Evolutionary conservation across 1,140 invertebrate genomes (phyloP).

Genomic region (Tetragonula clypearis): DNA sequence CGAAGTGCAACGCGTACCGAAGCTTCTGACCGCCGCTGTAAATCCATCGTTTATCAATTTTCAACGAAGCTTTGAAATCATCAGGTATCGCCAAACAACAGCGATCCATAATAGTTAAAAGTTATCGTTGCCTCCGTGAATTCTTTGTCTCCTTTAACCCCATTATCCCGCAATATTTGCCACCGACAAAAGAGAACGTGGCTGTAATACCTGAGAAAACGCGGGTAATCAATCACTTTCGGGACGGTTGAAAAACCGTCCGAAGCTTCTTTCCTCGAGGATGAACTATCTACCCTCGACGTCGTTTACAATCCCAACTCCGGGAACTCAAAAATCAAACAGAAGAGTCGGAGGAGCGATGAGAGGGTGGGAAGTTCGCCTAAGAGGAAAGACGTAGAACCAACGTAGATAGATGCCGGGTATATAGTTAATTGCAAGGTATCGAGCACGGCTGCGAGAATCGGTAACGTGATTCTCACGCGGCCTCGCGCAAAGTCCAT

Average conservation of each 20-base stretch:
- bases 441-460: neutral
- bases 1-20: too few relatives aligned
- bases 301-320: neutral
- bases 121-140: neutral
- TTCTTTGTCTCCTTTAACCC: neutral
- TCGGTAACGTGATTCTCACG: conserved; percentile 10
- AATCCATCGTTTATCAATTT: neutral
- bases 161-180: neutral
- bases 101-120: neutral
- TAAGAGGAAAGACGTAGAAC: neutral
- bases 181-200: neutral
- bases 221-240: neutral
- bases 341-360: neutral
- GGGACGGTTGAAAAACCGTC: neutral
- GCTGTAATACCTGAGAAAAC: neutral
- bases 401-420: neutral
- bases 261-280: neutral
- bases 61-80: neutral
- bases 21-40: neutral
- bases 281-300: neutral
- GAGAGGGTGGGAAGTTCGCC: too few relatives aligned
- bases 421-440: neutral
- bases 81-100: neutral
- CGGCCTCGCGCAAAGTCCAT: neutral
- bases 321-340: neutral